phyloP scores from a whole-genome alignment of 2,113 vertebrate genomes.

The Gasterosteus aculeatus region DNA sequence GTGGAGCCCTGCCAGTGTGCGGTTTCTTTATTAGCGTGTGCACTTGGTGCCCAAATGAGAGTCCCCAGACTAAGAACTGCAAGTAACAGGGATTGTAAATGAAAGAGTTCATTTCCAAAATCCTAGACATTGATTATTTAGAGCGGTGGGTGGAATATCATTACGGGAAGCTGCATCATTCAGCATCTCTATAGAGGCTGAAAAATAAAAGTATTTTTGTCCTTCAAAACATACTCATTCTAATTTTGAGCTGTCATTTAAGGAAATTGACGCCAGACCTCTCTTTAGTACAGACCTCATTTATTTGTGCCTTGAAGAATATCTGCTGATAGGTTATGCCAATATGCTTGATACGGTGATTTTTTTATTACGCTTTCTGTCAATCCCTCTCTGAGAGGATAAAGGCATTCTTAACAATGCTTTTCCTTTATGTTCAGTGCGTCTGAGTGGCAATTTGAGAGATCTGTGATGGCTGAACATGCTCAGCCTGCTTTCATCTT shows the following conservation, averaged over 20 bases:
- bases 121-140: constrained; percentile 13
- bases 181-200: constrained; percentile 8
- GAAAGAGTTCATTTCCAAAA: constrained; percentile 42
- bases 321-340: not conserved
- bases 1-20: constrained; percentile 51
- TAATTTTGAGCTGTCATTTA: constrained; percentile 52
- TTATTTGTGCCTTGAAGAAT: constrained; percentile 34
- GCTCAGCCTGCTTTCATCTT: constrained; percentile 33
- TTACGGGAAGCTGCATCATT: constrained; percentile 42
- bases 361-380: constrained; percentile 45
- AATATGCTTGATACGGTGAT: constrained; percentile 32
- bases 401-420: constrained; percentile 3
- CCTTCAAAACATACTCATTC: constrained; percentile 35
- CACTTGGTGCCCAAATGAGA: constrained; percentile 37
- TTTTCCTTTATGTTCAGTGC: constrained; percentile 24
- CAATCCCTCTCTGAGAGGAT: constrained; percentile 3
- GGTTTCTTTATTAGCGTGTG: constrained; percentile 53
- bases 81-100: constrained; percentile 42
- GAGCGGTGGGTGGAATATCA: not conserved
- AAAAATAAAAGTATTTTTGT: constrained; percentile 12
- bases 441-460: constrained; percentile 40
- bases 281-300: constrained; percentile 45
- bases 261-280: constrained; percentile 23
- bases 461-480: constrained; percentile 30
- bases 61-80: constrained; percentile 27